Conservation (phyloP, 1,140 invertebrate species). For the Coenobita brevimanus region DNA sequence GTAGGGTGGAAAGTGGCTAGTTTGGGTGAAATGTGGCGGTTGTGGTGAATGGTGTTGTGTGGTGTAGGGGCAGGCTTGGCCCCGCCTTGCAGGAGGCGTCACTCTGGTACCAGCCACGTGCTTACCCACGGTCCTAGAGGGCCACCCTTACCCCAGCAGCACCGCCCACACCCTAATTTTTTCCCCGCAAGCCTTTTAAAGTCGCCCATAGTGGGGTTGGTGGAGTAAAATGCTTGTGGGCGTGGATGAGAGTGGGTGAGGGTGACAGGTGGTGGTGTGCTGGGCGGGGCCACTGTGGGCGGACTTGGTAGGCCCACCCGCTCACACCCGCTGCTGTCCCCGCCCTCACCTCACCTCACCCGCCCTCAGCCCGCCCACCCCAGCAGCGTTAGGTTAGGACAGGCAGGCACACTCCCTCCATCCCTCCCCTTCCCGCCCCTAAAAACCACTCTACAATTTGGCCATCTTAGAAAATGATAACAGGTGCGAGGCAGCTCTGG, state of each 20-base stretch:
- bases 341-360: slow-evolving; percentile 46
- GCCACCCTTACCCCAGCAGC: slow-evolving; percentile 46
- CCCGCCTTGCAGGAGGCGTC: slow-evolving; percentile 63
- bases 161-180: slow-evolving; percentile 37
- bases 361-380: slow-evolving; percentile 55
- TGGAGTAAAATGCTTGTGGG: not conserved
- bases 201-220: not conserved
- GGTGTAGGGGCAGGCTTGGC: slow-evolving; percentile 44
- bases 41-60: slow-evolving; percentile 20
- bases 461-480: no score
- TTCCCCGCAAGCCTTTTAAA: not conserved
- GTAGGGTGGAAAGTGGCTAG: not conserved
- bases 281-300: slow-evolving; percentile 57
- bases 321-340: slow-evolving; percentile 9
- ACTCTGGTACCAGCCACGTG: slow-evolving; percentile 54
- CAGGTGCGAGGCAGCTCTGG: no score
- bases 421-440: not conserved
- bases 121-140: slow-evolving; percentile 44
- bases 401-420: not conserved
- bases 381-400: slow-evolving; percentile 23
- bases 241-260: not conserved
- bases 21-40: not conserved
- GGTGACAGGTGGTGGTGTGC: slow-evolving; percentile 19
- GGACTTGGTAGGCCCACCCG: slow-evolving; percentile 47
- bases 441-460: no score